phyloP scores from a whole-genome alignment of 2,888 invertebrate species.

The Rhagium mordax region DNA sequence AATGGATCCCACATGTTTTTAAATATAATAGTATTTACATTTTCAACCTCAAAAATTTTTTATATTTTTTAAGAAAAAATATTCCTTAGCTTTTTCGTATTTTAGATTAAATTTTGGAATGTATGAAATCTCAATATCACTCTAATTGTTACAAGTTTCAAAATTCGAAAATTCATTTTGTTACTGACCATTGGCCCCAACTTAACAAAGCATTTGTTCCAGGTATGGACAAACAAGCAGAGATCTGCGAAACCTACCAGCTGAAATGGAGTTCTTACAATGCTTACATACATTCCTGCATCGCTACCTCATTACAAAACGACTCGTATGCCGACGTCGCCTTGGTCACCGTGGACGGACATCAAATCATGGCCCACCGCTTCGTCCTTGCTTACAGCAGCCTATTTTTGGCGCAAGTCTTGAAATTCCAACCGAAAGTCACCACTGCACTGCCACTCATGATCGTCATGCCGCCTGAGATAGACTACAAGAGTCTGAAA shows the following conservation, averaged over 20 bases:
- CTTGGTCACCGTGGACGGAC: conserved; percentile 84
- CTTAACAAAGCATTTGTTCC: no score
- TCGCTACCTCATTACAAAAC: conserved; percentile 81
- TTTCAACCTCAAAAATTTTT: no score
- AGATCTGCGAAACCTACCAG: conserved; percentile 82
- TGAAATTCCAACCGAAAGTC: conserved; percentile 68
- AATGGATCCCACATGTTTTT: no score
- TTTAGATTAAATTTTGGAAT: no score
- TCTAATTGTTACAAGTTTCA: no score
- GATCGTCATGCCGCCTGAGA: conserved; percentile 86
- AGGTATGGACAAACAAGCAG: conserved; percentile 70
- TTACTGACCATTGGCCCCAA: no score
- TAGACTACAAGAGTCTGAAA: conserved; percentile 85
- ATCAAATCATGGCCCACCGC: conserved; percentile 88
- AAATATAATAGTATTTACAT: no score
- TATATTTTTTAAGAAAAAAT: no score
- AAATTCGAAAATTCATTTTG: no score
- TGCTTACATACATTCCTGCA: conserved; percentile 86
- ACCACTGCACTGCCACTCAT: conserved; percentile 71
- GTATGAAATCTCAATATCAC: no score
- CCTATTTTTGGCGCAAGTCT: conserved; percentile 75
- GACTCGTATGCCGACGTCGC: conserved; percentile 89
- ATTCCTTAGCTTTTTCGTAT: no score
- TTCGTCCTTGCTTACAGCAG: conserved; percentile 89
- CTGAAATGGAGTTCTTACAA: conserved; percentile 92